Percentiles rank a stretch among this genome's conserved stretches.
These are phyloP conservation scores for Rhegmatorhina hoffmannsi DNA, from an alignment of 2,113 vertebrate genomes.

Conservation along the genomic window DNA sequence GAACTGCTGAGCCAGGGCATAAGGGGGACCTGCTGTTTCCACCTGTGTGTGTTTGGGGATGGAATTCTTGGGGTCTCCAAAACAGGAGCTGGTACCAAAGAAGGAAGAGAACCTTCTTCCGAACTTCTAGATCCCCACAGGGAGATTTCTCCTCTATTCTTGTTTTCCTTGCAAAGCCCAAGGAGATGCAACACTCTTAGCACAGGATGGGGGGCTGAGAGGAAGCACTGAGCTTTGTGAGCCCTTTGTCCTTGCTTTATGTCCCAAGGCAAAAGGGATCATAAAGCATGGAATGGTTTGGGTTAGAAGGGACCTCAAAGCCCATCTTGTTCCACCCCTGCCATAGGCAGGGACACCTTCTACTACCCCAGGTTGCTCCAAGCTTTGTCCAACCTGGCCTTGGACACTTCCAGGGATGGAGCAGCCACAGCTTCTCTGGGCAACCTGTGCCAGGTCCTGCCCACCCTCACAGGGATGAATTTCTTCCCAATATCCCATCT, in stretches of 20 bases:
- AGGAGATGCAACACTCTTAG: not conserved
- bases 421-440: not conserved
- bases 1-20: not conserved
- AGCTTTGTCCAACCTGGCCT: accelerated
- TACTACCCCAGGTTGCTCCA: accelerated
- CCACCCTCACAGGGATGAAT: not conserved
- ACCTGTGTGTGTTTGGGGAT: accelerated
- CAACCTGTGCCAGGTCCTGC: not conserved
- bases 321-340: accelerated
- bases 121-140: not conserved
- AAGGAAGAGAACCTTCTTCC: not conserved
- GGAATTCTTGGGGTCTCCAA: not conserved
- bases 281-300: not conserved
- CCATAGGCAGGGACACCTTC: not conserved
- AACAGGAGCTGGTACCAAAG: accelerated
- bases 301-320: not conserved
- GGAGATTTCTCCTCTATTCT: not conserved
- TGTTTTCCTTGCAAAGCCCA: not conserved
- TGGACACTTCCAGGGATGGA: not conserved
- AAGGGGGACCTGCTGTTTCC: accelerated
- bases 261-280: not conserved
- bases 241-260: not conserved
- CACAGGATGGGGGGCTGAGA: not conserved
- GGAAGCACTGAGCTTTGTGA: not conserved
- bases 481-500: not conserved